Conservation (phyloP, 2,888 invertebrate species). For the Parascotia fuliginaria region DNA sequence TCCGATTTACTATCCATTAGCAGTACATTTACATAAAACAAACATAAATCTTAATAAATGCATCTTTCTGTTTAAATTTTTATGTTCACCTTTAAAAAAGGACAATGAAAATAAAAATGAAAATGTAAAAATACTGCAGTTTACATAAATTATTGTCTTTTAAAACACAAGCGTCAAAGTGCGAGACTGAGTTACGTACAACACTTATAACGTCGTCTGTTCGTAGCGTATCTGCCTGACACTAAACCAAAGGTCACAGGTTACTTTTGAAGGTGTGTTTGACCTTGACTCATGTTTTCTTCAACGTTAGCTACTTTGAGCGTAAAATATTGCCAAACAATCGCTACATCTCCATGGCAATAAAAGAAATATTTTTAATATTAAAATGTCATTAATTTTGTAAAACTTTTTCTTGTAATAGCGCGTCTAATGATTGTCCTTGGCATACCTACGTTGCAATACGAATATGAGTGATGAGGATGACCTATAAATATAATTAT, state of each 20-base stretch:
- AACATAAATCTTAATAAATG: background rate
- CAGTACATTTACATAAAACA: too few species aligned
- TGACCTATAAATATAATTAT: too few species aligned
- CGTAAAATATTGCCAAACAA: constrained; percentile 29
- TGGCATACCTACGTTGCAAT: constrained; percentile 12
- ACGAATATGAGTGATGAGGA: too few species aligned
- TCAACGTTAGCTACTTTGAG: constrained; percentile 19
- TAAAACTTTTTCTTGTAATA: constrained; percentile 10
- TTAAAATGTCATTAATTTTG: constrained; percentile 5
- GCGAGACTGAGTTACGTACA: background rate
- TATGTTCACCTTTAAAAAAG: too few species aligned
- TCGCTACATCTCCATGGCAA: constrained; percentile 15
- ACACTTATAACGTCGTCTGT: constrained; percentile 12
- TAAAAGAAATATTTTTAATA: constrained; percentile 1
- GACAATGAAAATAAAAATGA: too few species aligned
- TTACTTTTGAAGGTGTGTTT: constrained; percentile 19
- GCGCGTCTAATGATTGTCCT: constrained; percentile 10
- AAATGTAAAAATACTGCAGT: background rate
- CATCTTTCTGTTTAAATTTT: background rate
- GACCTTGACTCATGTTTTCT: constrained; percentile 32
- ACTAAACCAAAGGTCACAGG: constrained; percentile 27
- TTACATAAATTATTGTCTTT: too few species aligned
- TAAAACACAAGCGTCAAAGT: too few species aligned
- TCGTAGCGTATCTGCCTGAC: too few species aligned
- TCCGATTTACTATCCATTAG: background rate